Evolutionary conservation across 2,113 vertebrate species (phyloP), one percentile per base, ranked within the genome.

Genomic region (Colistium nudipinnis): DNA sequence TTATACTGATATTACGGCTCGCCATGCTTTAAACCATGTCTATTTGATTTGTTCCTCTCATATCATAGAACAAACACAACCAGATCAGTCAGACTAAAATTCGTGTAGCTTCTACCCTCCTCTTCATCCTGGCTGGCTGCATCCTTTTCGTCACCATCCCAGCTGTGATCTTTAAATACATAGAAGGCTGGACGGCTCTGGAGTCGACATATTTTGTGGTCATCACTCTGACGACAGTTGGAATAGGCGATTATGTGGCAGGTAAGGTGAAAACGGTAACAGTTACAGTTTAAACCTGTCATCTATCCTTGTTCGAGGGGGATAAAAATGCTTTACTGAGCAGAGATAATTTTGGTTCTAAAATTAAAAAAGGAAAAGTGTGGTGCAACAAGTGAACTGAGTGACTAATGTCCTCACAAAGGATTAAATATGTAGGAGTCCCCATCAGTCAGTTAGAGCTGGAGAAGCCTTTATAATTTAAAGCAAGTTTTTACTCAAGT

Each of bases 221-320:
- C 36, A 93, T 96, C 81, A 96, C 95, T 0, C 84, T 96, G 70
- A 96, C 95, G 22, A 96, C 95, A 1, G 93, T 96, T 61, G 95
- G 95, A 48, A 95, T 96, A 5, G 95, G 95, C 0, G 95, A 96
- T 75, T 96, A 94, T n/a, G 95, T 96, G 39, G 93, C 95, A 80
- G 95, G 95, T 96, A 83, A 76, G 67, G 35, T n/a, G n/a, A n/a
- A n/a, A n/a, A n/a, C n/a, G n/a, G n/a, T n/a, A n/a, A n/a, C n/a
- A n/a, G n/a, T n/a, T n/a, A n/a, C n/a, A n/a, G n/a, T n/a, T n/a
- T n/a, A n/a, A n/a, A n/a, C n/a, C n/a, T n/a, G n/a, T n/a, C n/a
- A n/a, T n/a, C n/a, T n/a, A n/a, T n/a, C n/a, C n/a, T n/a, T n/a
- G n/a, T n/a, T n/a, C n/a, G n/a, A n/a, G n/a, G n/a, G n/a, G n/a